These are phyloP conservation scores for Hesperia comma DNA, from an alignment of 2,888 invertebrate genomes.

Conservation along the genomic window DNA sequence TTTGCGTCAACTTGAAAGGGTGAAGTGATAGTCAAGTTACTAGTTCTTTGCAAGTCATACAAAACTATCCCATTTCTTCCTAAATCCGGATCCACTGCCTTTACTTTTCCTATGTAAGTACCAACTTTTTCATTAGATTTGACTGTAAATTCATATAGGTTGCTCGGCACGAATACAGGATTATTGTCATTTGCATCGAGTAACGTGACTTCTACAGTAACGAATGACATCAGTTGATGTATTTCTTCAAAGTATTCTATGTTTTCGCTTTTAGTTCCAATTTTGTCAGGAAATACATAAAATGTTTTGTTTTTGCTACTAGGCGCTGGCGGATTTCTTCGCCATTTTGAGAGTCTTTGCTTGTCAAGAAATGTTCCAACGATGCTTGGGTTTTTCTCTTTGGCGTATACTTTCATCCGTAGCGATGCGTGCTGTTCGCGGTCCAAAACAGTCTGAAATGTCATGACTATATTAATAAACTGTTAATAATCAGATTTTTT, in stretches of 20 bases:
- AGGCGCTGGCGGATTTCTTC: constrained; percentile 58
- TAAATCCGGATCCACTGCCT: constrained; percentile 92
- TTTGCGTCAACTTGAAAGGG: constrained; percentile 89
- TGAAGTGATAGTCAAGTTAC: constrained; percentile 85
- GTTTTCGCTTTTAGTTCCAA: constrained; percentile 69
- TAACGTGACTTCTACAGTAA: constrained; percentile 91
- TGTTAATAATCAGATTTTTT: not conserved
- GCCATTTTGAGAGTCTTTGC: constrained; percentile 72
- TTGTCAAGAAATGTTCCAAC: constrained; percentile 80
- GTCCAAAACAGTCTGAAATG: constrained; percentile 87
- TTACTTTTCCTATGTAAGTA: constrained; percentile 90
- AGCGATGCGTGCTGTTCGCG: constrained; percentile 90
- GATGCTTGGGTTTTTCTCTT: constrained; percentile 89
- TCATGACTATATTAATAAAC: too few species aligned
- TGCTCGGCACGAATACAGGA: constrained; percentile 92
- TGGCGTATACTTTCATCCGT: constrained; percentile 90
- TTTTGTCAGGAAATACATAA: constrained; percentile 76
- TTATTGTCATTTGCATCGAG: constrained; percentile 96
- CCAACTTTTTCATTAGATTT: constrained; percentile 87
- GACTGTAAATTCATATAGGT: constrained; percentile 91
- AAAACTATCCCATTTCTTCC: constrained; percentile 89
- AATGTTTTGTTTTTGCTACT: constrained; percentile 71
- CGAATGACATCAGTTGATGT: constrained; percentile 79
- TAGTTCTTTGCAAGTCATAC: constrained; percentile 88
- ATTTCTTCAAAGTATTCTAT: constrained; percentile 71